Conservation (phyloP, 1,140 invertebrate species). For the Ips nitidus region DNA sequence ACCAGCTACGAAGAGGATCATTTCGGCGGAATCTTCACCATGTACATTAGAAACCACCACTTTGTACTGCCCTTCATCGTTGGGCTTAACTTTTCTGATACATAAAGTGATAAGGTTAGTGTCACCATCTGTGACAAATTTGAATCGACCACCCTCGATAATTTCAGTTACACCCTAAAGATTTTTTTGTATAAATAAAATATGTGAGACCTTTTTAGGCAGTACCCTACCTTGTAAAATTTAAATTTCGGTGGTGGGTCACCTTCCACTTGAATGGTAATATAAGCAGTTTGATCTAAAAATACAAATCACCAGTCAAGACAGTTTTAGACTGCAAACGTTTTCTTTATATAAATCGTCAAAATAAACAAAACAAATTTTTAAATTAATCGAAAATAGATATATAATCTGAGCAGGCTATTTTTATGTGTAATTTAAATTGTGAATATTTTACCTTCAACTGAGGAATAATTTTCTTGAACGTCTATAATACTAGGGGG, state of each 20-base stretch:
- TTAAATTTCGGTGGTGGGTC: conserved; percentile 92
- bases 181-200: neutral
- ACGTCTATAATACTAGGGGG: conserved; percentile 87
- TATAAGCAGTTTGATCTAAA: conserved; percentile 84
- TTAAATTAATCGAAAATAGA: too few relatives aligned
- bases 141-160: conserved; percentile 89
- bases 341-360: neutral
- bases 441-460: conserved; percentile 70
- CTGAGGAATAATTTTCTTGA: conserved; percentile 85
- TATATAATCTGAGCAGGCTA: too few relatives aligned
- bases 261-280: conserved; percentile 86
- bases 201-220: neutral
- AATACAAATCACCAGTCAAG: conserved; percentile 20
- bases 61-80: conserved; percentile 97
- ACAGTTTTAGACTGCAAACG: neutral
- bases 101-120: conserved; percentile 88
- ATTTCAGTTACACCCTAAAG: conserved; percentile 76
- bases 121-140: conserved; percentile 87
- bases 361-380: too few relatives aligned
- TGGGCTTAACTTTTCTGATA: conserved; percentile 93
- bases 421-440: neutral
- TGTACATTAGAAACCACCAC: conserved; percentile 89
- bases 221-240: conserved; percentile 80
- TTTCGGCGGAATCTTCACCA: conserved; percentile 92
- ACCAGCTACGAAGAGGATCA: conserved; percentile 96